phyloP scores from a whole-genome alignment of 2,888 invertebrate genomes.

The Pyrocoelia pectoralis region DNA sequence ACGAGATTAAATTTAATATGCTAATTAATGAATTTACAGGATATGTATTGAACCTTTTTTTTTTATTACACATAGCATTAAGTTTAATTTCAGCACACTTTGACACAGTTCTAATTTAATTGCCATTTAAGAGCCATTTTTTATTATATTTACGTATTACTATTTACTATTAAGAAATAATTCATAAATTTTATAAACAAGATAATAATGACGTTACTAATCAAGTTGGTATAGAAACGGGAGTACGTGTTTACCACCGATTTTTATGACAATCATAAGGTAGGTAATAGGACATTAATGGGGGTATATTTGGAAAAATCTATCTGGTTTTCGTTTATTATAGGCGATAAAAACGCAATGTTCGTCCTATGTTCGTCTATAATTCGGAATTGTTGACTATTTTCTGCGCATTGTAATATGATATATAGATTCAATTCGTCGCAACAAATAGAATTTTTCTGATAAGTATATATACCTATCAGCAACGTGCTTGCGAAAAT shows the following conservation, averaged over 20 bases:
- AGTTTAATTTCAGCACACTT: background rate
- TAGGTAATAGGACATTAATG: background rate
- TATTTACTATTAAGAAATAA: too few relatives aligned
- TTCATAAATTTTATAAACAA: background rate
- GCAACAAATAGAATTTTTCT: conserved; percentile 57
- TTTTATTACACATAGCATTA: background rate
- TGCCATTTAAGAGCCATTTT: background rate
- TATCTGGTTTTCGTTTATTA: background rate
- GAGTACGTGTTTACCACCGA: conserved; percentile 2
- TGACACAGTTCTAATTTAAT: background rate
- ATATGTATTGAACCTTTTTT: background rate
- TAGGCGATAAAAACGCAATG: background rate
- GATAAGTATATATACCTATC: conserved; percentile 46
- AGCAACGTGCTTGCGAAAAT: conserved; percentile 28
- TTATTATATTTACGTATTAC: background rate
- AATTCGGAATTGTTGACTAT: conserved; percentile 47
- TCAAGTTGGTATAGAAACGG: background rate
- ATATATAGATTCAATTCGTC: conserved; percentile 60
- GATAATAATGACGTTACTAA: background rate
- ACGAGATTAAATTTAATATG: conserved; percentile 1
- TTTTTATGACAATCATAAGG: conserved; percentile 4
- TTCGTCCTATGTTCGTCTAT: too few relatives aligned
- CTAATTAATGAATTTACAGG: background rate
- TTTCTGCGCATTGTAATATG: conserved; percentile 50
- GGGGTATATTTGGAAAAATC: background rate